Evolutionary conservation across 2,888 invertebrate species (phyloP).

Genomic region (Ormia ochracea): DNA sequence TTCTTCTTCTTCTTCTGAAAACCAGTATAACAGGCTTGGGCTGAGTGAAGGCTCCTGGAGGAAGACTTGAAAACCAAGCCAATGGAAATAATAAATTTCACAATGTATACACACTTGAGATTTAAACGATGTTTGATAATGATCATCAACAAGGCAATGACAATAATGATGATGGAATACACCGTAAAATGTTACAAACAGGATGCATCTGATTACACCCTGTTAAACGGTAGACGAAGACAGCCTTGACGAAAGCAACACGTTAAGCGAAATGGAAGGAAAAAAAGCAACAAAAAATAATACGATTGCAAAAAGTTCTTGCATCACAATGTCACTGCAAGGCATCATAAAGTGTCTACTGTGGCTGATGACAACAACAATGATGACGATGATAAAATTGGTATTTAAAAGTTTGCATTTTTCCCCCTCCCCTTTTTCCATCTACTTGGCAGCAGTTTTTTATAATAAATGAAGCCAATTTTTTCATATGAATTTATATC

Average conservation of each 20-base stretch:
- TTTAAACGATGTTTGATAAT: constrained; percentile 10
- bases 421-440: neutral
- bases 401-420: constrained; percentile 21
- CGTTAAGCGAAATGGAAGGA: neutral
- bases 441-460: too few species aligned
- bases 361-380: constrained; percentile 26
- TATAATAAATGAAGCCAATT: constrained; percentile 35
- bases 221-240: constrained; percentile 10
- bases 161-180: constrained; percentile 23
- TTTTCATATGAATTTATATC: constrained; percentile 12
- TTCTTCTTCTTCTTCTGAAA: neutral
- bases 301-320: too few species aligned
- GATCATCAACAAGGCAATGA: neutral
- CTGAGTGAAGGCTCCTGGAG: neutral
- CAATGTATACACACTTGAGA: constrained; percentile 1
- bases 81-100: constrained; percentile 6
- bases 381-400: constrained; percentile 35
- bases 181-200: constrained; percentile 42
- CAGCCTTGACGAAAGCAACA: neutral
- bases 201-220: constrained; percentile 44
- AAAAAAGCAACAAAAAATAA: too few species aligned
- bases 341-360: constrained; percentile 37
- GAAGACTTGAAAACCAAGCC: constrained; percentile 3
- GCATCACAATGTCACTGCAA: constrained; percentile 38
- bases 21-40: neutral